phyloP scores from a whole-genome alignment of 1,140 invertebrate species.

The Mamestra configurata region DNA sequence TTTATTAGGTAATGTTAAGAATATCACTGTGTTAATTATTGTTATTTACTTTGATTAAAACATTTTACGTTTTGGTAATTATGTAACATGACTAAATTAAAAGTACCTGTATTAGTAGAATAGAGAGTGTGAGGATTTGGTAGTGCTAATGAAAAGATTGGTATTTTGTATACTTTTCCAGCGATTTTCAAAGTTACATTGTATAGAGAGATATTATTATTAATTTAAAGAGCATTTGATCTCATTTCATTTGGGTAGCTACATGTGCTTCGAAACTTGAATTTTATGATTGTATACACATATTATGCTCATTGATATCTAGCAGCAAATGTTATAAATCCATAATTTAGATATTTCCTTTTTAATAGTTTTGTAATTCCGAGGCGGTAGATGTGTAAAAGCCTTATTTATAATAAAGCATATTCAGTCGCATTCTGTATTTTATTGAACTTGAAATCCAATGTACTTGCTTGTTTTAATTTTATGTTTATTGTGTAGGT shows the following conservation, averaged over 20 bases:
- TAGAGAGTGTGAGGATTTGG: conserved; percentile 39
- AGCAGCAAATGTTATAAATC: conserved; percentile 65
- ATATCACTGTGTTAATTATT: conserved; percentile 31
- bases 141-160: conserved; percentile 48
- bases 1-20: conserved; percentile 40
- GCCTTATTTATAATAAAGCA: conserved; percentile 86
- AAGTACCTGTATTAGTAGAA: conserved; percentile 46
- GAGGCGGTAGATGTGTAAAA: conserved; percentile 76
- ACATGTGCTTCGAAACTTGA: conserved; percentile 45
- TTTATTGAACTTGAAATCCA: conserved; percentile 78
- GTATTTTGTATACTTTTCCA: conserved; percentile 73
- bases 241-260: conserved; percentile 68
- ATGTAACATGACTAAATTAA: conserved; percentile 43
- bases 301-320: conserved; percentile 66
- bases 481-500: conserved; percentile 85
- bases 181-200: conserved; percentile 64
- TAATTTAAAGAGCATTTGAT: conserved; percentile 63
- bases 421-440: conserved; percentile 81
- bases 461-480: conserved; percentile 70
- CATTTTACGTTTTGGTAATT: conserved; percentile 31
- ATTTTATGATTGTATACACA: conserved; percentile 53
- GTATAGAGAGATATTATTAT: conserved; percentile 49
- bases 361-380: conserved; percentile 81
- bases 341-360: conserved; percentile 67
- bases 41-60: conserved; percentile 37